Evolutionary conservation across 2,797 vertebrate genomes (phyloP), one percentile per base, ranked within the genome.

Genomic region (Sebastes trivittatus): DNA sequence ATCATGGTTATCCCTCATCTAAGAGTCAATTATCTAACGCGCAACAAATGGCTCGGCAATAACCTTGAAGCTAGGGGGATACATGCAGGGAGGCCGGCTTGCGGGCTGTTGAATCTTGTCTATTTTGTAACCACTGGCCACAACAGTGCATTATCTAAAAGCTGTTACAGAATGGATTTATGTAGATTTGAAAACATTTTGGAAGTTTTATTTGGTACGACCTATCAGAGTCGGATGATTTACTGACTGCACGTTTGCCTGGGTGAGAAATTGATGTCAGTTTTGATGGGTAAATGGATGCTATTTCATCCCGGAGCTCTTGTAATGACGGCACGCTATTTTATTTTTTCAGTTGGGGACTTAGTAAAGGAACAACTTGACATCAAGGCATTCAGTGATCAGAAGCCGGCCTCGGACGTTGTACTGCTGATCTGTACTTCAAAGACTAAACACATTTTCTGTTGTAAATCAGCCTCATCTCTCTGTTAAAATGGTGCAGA

Each of bases 1-100:
- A 95, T 95, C 94, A 94, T 77, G 83, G 90, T 94, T 94, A 94
- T 93, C 90, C 90, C 91, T 95, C 90, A 95, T 95, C 93, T 93
- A 90, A 91, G 92, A 93, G 93, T 93, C 92, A 94, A 94, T 96
- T 94, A 95, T 94, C 91, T 92, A 90, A 92, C 75, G 87, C 11
- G 83, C 90, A 94, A 94, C 88, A 91, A 95, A 94, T 88, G 88
- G 82, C 84, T 88, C 34, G 6, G 85, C 83, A 88, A 84, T 93
- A 93, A 95, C 94, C 94, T 95, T 95, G 93, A 94, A 84, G 91
- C 87, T 68, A 49, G 61, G 63, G 63, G 60, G 71, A 84, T 81
- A 77, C 71, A 85, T 64, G 68, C 75, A 25, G 69, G 27, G 61
- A 77, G 75, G 58, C 84, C 32, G 58, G 68, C 70, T 14, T 7